Evolutionary conservation across 2,113 vertebrate species (phyloP), one percentile per base, ranked within the genome.

Genomic region (Callipepla squamata): DNA sequence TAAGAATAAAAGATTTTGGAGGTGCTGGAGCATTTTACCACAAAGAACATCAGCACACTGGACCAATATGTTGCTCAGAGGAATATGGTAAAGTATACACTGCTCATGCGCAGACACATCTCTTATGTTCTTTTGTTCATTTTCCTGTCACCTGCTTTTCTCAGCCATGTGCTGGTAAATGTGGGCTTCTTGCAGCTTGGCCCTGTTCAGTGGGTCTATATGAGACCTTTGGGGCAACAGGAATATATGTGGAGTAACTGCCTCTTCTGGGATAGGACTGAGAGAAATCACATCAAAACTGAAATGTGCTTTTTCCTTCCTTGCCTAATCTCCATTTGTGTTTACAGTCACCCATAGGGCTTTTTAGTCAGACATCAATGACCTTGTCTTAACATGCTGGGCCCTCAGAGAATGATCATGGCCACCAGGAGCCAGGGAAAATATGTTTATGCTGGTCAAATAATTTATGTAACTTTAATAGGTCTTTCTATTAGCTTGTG

Each of bases 401-500:
- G 14, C 15, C 45, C 18, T 10, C 6, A 38, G n/a, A 67, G 42
- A 28, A 58, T 32, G 5, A 21, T 36, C 36, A 9, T 55, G 22
- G 47, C 34, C 51, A 53, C 26, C 26, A 53, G 51, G 51, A 53
- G 51, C 51, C n/a, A 47, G 26, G 87, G 68, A n/a, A 18, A 30
- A 73, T n/a, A 61, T 96, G 69, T 85, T 97, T 87, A 55, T 87
- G 63, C 69, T 85, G 83, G 70, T 63, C 67, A 69, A 74, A 48
- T 25, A 85, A 92, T 90, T 66, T 94, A 48, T 36, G 30, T 90
- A 58, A 63, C 47, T 88, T 75, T 90, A 87, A 92, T 88, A 66
- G 74, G 36, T 48, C 61, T 93, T 96, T 77, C 50, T 93, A 50
- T 91, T 95, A 92, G 21, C 94, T 81, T 78, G 50, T 93, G 91